Evolutionary conservation across 1,140 invertebrate species (phyloP).

Genomic region (Coptotermes formosanus): DNA sequence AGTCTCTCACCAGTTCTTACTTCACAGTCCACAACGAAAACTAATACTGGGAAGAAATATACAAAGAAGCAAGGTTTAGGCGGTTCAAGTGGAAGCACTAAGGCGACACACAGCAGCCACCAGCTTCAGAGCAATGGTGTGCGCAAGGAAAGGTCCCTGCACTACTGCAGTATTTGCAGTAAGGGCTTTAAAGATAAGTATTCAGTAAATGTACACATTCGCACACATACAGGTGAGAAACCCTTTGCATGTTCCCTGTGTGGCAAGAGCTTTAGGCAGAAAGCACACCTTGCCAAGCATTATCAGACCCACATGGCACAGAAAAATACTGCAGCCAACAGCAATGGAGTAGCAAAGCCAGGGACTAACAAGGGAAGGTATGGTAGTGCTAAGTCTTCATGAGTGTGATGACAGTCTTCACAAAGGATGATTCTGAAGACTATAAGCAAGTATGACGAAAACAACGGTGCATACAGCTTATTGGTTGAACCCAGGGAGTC

Average conservation of each 20-base stretch:
- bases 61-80: constrained; percentile 36
- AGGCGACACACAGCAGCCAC: constrained; percentile 22
- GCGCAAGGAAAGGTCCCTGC: constrained; percentile 79
- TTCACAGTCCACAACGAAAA: constrained; percentile 32
- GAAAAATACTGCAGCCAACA: constrained; percentile 28
- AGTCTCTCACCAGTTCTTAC: constrained; percentile 13
- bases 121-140: constrained; percentile 35
- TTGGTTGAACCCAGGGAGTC: not conserved
- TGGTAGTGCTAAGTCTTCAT: constrained; percentile 40
- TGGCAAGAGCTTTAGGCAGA: constrained; percentile 90
- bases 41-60: constrained; percentile 37
- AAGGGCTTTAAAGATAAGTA: constrained; percentile 94
- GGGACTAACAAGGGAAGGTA: not conserved
- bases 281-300: constrained; percentile 95
- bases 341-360: not conserved
- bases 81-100: not conserved
- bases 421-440: no score
- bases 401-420: constrained; percentile 50
- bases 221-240: constrained; percentile 88
- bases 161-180: constrained; percentile 88
- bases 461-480: not conserved
- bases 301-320: constrained; percentile 92
- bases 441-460: not conserved
- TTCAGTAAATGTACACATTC: constrained; percentile 87
- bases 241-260: constrained; percentile 86